A percentile compares a stretch with the other conserved stretches of the same genome.
Conservation (phyloP, 2,113 vertebrate species). For the Hemiprocne comata region DNA sequence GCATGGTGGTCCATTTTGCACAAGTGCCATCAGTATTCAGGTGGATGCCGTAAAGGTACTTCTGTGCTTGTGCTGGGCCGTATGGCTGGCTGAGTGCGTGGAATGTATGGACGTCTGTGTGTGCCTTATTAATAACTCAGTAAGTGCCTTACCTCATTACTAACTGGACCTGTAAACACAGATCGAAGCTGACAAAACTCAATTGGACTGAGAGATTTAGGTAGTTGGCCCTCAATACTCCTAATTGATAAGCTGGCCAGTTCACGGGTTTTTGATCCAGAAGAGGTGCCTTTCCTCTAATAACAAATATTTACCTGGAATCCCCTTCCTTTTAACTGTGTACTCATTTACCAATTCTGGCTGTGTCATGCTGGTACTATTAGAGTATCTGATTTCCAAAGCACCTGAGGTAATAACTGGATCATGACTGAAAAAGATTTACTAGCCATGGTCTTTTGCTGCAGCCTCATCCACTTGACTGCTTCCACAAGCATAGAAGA, state of each 20-base stretch:
- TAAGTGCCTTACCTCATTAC: accelerated
- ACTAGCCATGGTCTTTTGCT: neutral
- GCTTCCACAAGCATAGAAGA: neutral
- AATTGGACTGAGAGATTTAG: neutral
- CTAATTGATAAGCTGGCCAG: neutral
- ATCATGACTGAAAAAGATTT: neutral
- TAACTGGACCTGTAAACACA: neutral
- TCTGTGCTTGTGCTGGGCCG: neutral
- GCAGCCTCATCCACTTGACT: neutral
- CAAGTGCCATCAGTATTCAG: neutral
- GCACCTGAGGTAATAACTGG: slow-evolving; percentile 5
- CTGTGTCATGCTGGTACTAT: neutral
- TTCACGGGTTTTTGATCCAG: neutral
- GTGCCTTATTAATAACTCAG: neutral
- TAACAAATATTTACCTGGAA: neutral
- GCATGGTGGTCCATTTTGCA: neutral
- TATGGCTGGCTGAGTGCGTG: neutral
- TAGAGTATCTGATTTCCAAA: neutral
- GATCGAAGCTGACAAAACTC: neutral
- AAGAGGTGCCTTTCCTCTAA: neutral
- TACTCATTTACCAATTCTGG: neutral
- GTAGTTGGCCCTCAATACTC: neutral
- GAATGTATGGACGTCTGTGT: accelerated
- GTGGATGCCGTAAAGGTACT: neutral
- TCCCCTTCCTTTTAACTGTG: neutral